Evolutionary conservation across 1,140 invertebrate species (phyloP), one percentile per base, ranked within the genome.

Genomic region (Eulimnadia texana): DNA sequence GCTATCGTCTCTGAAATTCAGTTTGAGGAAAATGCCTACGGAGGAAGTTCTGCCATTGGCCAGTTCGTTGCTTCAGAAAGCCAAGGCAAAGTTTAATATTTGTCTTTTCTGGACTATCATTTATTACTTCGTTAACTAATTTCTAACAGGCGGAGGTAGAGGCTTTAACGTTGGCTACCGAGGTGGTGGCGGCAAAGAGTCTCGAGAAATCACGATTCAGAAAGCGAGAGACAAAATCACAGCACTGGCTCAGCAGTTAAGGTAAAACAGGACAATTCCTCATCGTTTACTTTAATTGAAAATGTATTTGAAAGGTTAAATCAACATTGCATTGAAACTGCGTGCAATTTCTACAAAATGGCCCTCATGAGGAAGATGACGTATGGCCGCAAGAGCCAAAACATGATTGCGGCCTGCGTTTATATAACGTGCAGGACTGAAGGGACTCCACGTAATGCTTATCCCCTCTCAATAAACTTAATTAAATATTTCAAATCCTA

Each of bases 271-370:
- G 33, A 42, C 33, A 42, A 16, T 63, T 53, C 28, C 58, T 57
- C 27, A 29, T 52, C 28, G 28, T 50, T 57, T 19, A 63, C 11
- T 20, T 42, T 64, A 19, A 22, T 47, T 50, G 2, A 50, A 19
- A 62, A 22, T 20, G 10, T 2, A 20, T 23, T 56, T 52, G 2
- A 29, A 27, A 79, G 84, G 22, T 76, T 98, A 42, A 94, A 91
- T 69, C 84, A 91, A 67, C 88, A 93, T 68, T 92, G 85, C 68
- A 85, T 95, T 53, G 92, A 97, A 60, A 93, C 86, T 22, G 89
- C 94, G 3, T 88, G 90, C 65, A 93, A 91, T 69, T 97, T 97
- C 74, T 99, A 95, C 72, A 97, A 95, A 77, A 87, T 98, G 85
- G 95, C 93, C 27, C 72, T 97, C n/a, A 79, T 79, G 54, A 73